A percentile compares a stretch with the other conserved stretches of the same genome.
phyloP scores from a whole-genome alignment of 2,113 vertebrate species.

The Pavo muticus region DNA sequence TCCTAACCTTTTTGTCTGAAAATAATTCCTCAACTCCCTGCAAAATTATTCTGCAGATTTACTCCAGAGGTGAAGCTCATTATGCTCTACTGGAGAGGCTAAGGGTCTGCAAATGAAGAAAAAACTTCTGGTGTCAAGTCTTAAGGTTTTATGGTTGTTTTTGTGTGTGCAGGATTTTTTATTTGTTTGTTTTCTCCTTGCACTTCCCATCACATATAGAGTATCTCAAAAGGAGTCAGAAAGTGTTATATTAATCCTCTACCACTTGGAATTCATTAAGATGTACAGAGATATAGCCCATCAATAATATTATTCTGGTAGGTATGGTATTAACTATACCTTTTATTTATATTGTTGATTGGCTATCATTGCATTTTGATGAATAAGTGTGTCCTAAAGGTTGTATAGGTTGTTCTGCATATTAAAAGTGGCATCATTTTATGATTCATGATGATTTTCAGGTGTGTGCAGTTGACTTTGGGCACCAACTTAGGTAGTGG shows the following conservation, averaged over 20 bases:
- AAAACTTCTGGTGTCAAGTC: neutral
- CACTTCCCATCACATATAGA: neutral
- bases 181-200: neutral
- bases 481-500: neutral
- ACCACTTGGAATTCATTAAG: neutral
- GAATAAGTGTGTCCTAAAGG: neutral
- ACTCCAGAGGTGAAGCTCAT: neutral
- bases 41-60: neutral
- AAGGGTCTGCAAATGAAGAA: neutral
- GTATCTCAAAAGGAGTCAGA: neutral
- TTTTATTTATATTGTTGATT: neutral
- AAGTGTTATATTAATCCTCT: neutral
- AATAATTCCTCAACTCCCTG: neutral
- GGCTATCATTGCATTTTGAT: neutral
- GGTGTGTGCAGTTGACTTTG: neutral
- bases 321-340: neutral
- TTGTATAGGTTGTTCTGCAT: neutral
- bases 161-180: neutral
- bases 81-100: neutral
- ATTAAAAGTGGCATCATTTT: neutral
- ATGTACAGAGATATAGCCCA: neutral
- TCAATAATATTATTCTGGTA: neutral
- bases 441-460: neutral
- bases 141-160: neutral
- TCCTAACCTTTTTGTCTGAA: neutral